Evolutionary conservation across 2,113 vertebrate species (phyloP), one percentile per base, ranked within the genome.

Genomic region (Pampusana beccarii): DNA sequence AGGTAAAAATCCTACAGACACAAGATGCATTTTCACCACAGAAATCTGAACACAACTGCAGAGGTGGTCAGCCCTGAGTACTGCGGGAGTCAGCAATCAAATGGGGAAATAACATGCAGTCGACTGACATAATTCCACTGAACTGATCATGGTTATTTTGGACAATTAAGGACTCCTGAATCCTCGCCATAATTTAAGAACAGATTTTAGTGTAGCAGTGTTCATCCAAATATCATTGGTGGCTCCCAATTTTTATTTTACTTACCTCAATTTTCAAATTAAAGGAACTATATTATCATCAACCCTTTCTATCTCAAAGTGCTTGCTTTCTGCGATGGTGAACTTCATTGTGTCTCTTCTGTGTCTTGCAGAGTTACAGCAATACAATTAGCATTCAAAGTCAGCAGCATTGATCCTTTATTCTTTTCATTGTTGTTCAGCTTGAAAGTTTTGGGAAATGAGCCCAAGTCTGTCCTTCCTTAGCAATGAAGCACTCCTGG

Each of bases 111-210:
- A 44, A 10, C 31, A 54, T 10, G 6, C 17, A 54, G 5, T 70
- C 46, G 73, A 57, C 38, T 66, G 29, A 21, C 34, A 33, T 80
- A 62, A 73, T 81, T 94, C 50, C 88, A 4, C 57, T 84, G 61
- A 74, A 88, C 62, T 90, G 91, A 92, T 89, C 3, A 5, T 71
- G n/a, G 56, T 88, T 83, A 89, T 79, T 92, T 90, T 96, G 28
- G 11, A 65, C 36, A 81, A 48, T 78, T 80, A 75, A 81, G 33
- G 44, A 62, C 15, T 51, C n/a, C 8, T 3, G 16, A 17, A 16
- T 80, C n/a, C 44, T 72, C 54, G 13, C 44, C 33, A 21, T 81
- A 64, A 90, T 71, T 80, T 51, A 71, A 62, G 58, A 77, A 71
- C 5, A 53, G 9, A 16, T 58, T 94, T 92, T 80, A 88, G 33